A percentile compares a stretch with the other conserved stretches of the same genome.
phyloP scores from a whole-genome alignment of 2,888 invertebrate genomes.

The Dorcus parallelipipedus region DNA sequence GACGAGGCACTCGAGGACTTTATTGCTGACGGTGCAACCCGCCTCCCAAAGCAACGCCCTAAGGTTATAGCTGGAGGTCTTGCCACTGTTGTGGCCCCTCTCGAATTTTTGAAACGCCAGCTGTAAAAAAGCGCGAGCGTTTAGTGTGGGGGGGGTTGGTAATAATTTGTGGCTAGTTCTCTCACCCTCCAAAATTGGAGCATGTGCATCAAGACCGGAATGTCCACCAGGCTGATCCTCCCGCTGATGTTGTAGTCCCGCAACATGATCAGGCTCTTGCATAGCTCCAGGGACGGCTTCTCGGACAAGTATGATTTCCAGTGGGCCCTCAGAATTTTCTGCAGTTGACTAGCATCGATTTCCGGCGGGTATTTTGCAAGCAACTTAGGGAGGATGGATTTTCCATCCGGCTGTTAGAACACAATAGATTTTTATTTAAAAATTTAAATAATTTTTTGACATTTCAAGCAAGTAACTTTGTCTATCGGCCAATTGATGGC shows the following conservation, averaged over 20 bases:
- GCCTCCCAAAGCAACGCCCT: conserved; percentile 67
- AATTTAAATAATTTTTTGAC: background rate
- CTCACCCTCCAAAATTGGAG: conserved; percentile 62
- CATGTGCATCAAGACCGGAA: conserved; percentile 63
- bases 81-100: conserved; percentile 52
- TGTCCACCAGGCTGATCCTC: conserved; percentile 57
- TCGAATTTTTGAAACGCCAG: conserved; percentile 61
- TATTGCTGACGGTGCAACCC: conserved; percentile 67
- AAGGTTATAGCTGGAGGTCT: conserved; percentile 62
- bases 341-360: conserved; percentile 59
- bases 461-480: too few relatives aligned
- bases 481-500: too few relatives aligned
- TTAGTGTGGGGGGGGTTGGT: too few relatives aligned
- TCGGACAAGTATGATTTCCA: conserved; percentile 58
- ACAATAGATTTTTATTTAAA: too few relatives aligned
- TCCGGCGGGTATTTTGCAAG: conserved; percentile 58
- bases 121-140: conserved; percentile 35
- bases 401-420: conserved; percentile 52
- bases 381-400: conserved; percentile 52
- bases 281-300: conserved; percentile 62
- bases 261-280: conserved; percentile 67
- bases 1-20: conserved; percentile 70
- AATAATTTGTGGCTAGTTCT: too few relatives aligned
- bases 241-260: conserved; percentile 65
- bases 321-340: conserved; percentile 57